These are phyloP conservation scores for Aphelinus atriplicis DNA, from an alignment of 1,140 invertebrate genomes.

Conservation along the genomic window DNA sequence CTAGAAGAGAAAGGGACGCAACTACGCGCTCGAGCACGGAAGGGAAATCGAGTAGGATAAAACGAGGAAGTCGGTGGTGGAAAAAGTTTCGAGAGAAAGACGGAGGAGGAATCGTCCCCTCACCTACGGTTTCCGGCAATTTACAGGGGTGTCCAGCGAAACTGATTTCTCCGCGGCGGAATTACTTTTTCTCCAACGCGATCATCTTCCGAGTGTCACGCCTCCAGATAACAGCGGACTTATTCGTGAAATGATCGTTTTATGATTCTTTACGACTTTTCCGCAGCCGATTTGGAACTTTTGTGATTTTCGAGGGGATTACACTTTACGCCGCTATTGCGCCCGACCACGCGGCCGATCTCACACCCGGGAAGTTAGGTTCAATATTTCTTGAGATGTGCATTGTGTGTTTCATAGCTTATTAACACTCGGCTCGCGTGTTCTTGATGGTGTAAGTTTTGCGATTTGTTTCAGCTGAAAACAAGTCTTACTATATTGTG, in stretches of 20 bases:
- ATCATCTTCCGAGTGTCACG: slow-evolving; percentile 12
- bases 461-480: no score
- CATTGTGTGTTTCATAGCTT: no score
- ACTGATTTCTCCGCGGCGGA: slow-evolving; percentile 42
- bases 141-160: slow-evolving; percentile 41
- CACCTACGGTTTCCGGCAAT: slow-evolving; percentile 39
- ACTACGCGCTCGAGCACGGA: neutral
- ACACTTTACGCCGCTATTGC: neutral
- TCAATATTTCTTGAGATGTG: no score
- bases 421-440: no score
- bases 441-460: no score
- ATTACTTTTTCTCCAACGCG: slow-evolving; percentile 35
- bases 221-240: slow-evolving; percentile 20
- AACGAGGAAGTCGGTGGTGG: slow-evolving; percentile 8
- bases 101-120: neutral
- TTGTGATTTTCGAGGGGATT: slow-evolving; percentile 22
- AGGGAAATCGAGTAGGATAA: slow-evolving; percentile 13
- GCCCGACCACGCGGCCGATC: neutral
- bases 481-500: no score
- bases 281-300: slow-evolving; percentile 12
- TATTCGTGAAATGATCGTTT: slow-evolving; percentile 36
- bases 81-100: slow-evolving; percentile 40
- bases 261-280: slow-evolving; percentile 37
- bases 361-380: no score
- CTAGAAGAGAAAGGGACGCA: neutral